Evolutionary conservation across 1,140 invertebrate species (phyloP), one percentile per base, ranked within the genome.

Genomic region (Dolichoris vasculosae): DNA sequence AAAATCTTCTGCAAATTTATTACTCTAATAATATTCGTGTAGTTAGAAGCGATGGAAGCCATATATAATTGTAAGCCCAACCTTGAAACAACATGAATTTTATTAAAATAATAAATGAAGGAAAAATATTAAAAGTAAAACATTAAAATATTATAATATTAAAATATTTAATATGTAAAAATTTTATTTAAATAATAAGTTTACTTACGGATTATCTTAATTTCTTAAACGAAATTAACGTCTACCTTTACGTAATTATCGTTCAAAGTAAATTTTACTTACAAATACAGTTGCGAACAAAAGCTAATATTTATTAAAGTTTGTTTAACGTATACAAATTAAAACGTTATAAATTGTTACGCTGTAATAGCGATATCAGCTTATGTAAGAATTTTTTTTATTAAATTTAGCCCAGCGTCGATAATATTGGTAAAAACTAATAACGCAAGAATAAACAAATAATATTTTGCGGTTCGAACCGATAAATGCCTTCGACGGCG

Each of bases 1-100:
- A 69, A 69, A 69, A 38, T 67, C 17, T 71, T 73, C 17, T 73
- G 9, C 26, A 38, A 43, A 69, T 73, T 43, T 73, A 73, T 73
- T 7, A 43, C 38, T 43, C 26, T n/a, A 73, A 73, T 43, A 38
- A 23, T 38, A 69, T 69, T 35, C 35, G 20, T 38, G 35, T 69
- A 69, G 67, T 69, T 69, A 23, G 35, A 69, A 69, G 35, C 20
- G 13, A 23, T 69, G 35, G 30, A 20, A 35, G 67, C 17, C 4
- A 69, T 38, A 4, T 69, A 38, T 40, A 69, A 69, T 69, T 69
- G 67, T 69, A 38, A 23, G 30, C 9, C 15, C 32, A 59, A 67
- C 63, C n/a, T 67, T 67, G n/a, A 32, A 30, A 67, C 13, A 4
- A 15, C 32, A 35, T 67, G 63, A 67, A 35, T 35, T 30, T 67